Base-by-base conservation (phyloP, 1,140 invertebrate genomes). In the Panagrolaimus sp. region DNA sequence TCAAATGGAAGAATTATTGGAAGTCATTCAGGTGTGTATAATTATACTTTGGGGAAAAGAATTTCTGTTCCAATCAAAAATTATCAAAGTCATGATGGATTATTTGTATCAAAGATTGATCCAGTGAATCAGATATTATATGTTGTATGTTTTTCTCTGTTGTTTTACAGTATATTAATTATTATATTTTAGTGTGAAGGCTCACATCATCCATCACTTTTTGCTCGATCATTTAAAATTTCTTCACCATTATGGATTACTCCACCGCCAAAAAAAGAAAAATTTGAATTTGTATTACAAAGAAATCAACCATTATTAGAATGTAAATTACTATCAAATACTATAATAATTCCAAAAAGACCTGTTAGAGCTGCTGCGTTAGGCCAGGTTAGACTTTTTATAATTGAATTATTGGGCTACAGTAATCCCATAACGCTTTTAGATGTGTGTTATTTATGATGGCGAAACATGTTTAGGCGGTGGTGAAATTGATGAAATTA, bases 391-490 rank as follows among this genome's bases (percentile, higher is more conserved):
- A 72, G 65, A 67, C 53, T 25, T 66, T 16, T 44, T 51, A n/a
- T 66, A 20, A 38, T 67, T 69, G 51, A 47, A 48, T 27, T 31
- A 62, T 64, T 65, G 51, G 70, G 79, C 72, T n/a, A 57, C 63
- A 20, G 9, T 65, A 64, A 57, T 23, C 66, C 45, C 20, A 45
- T 45, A n/a, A n/a, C n/a, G n/a, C n/a, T 67, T 78, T 71, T 78
- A 86, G 74, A 74, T 94, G 87, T 88, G 90, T 89, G 91, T 92
- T 11, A 90, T 96, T 74, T 96, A 95, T 81, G 86, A 85, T 66
- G 87, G 88, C 31, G 84, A 88, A 5, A 90, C 91, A 82, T 96
- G 93, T 85, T 84, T 96, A 65, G 93, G 93, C 8, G 89, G 91
- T 85, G 91, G 91, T 7, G 88, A 88, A 84, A 94, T 96, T 25